phyloP scores from a whole-genome alignment of 2,113 vertebrate genomes.

The Oenanthe oenanthe region DNA sequence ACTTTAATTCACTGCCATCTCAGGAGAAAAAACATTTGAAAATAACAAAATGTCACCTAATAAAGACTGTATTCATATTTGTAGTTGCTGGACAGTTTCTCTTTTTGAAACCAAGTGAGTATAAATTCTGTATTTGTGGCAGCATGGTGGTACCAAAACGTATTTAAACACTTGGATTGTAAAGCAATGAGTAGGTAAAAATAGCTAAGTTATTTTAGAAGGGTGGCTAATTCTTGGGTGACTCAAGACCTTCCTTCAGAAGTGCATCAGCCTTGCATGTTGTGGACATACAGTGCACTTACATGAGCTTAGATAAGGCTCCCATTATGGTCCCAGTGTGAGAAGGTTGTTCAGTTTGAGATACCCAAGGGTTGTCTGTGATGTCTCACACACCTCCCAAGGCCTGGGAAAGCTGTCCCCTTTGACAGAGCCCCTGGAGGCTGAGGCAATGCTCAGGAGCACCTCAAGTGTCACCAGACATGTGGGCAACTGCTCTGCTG shows the following conservation, averaged over 20 bases:
- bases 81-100: background rate
- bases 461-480: background rate
- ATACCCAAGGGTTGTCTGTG: background rate
- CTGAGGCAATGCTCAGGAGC: background rate
- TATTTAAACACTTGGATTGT: background rate
- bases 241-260: background rate
- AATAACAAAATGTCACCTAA: background rate
- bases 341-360: background rate
- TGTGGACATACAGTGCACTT: background rate
- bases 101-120: background rate
- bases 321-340: rapidly evolving
- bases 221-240: background rate
- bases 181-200: background rate
- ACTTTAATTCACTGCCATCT: background rate
- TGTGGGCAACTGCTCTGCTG: background rate
- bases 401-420: background rate
- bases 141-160: background rate
- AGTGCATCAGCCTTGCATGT: background rate
- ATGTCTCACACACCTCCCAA: background rate
- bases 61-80: background rate
- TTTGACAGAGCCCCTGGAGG: background rate
- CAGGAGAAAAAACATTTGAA: background rate
- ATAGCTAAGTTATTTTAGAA: background rate
- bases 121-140: background rate
- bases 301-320: background rate